Percentiles rank a stretch among this genome's conserved stretches.
Conservation (phyloP, 2,888 invertebrate species). For the Imbricaverruca yamaguchii region DNA sequence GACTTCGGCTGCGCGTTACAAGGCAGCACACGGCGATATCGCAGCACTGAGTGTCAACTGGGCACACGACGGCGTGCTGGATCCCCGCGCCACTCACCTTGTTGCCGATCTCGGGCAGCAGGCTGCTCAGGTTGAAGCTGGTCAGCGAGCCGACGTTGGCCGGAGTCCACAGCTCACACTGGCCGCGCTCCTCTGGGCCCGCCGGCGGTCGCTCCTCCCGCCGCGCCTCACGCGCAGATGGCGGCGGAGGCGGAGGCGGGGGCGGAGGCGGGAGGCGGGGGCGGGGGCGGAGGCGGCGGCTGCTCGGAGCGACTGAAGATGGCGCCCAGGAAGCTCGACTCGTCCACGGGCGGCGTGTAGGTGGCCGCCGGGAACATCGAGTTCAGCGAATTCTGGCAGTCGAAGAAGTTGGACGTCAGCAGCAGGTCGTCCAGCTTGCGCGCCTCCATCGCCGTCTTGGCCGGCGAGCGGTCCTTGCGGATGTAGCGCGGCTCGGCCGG, state of each 20-base stretch:
- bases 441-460: conserved; percentile 8
- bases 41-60: too few relatives aligned
- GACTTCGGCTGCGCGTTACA: too few relatives aligned
- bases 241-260: neutral
- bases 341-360: conserved; percentile 1
- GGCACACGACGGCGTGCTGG: neutral
- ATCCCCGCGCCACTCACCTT: neutral
- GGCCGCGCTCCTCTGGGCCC: neutral
- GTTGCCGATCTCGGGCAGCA: conserved; percentile 21
- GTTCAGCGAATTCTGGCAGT: neutral
- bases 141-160: conserved; percentile 1
- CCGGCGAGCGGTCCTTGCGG: neutral
- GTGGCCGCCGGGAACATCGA: neutral
- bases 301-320: neutral
- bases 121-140: conserved; percentile 14
- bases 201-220: neutral
- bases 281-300: neutral
- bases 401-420: neutral
- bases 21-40: too few relatives aligned
- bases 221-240: neutral
- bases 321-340: neutral
- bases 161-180: conserved; percentile 16
- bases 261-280: neutral
- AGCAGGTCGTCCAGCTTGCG: conserved; percentile 17
- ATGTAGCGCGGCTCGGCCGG: neutral